Evolutionary conservation across 1,140 invertebrate species (phyloP), one percentile per base, ranked within the genome.

Genomic region (Anastatus disparis): DNA sequence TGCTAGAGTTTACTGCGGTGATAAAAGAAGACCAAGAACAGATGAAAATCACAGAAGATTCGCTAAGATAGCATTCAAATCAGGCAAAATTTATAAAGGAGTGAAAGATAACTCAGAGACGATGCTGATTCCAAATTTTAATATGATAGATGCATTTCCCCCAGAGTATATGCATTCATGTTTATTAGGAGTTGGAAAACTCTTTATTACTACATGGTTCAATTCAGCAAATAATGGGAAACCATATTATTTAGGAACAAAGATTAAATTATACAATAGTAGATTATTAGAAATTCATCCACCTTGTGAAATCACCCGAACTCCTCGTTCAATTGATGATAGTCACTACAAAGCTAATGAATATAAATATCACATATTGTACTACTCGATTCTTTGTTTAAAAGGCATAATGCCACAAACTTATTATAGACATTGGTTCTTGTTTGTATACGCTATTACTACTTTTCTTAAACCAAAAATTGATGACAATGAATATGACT

Each of bases 311-410:
- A 58, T 76, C 0, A 75, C 65, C 13, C 70, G 75, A 26, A 53
- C 59, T 4, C 70, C 70, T 61, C 1, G 70, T 74, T 10, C 40
- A 74, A 12, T 27, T 35, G 17, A 62, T 27, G 44, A 77, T 70
- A 73, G 78, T 78, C 61, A 75, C n/a, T n/a, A n/a, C n/a, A n/a
- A n/a, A n/a, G n/a, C 77, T 3, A 72, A 73, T 13, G 74, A 77
- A 29, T 76, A 58, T 46, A 69, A 66, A 38, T 67, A 38, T 1
- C 74, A 66, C 44, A 17, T 40, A 12, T 40, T 76, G 7, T 69
- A 71, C n/a, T 66, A 61, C 55, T 75, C 66, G 2, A 8, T 71
- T 15, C 35, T 67, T 13, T 46, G 70, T 38, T 44, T 75, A 4
- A 58, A 71, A 24, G 58, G 50, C 8, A 52, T 68, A 20, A 38